These are phyloP conservation scores for Branchinecta sandiegonensis DNA, from an alignment of 2,888 invertebrate species.

Conservation along the genomic window DNA sequence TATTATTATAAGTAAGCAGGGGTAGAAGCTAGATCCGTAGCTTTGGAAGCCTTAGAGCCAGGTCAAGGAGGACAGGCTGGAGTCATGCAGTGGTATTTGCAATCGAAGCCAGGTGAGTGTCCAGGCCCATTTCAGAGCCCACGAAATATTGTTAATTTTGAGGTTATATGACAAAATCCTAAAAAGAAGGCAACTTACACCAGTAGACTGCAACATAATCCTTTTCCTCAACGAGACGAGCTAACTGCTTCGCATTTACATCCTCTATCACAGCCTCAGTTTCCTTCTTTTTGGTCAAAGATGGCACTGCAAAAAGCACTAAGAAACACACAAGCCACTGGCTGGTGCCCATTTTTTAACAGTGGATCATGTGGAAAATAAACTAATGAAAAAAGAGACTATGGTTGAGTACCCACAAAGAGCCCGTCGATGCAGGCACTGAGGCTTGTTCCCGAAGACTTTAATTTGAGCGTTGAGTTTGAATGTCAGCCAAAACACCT, in stretches of 20 bases:
- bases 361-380: too few species aligned
- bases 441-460: not conserved
- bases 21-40: too few species aligned
- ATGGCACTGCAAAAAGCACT: conserved; percentile 33
- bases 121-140: conserved; percentile 6
- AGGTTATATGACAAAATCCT: not conserved
- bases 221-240: conserved; percentile 72
- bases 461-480: conserved; percentile 1
- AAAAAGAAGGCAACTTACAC: conserved; percentile 56
- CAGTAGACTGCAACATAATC: conserved; percentile 90
- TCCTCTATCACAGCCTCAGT: conserved; percentile 58
- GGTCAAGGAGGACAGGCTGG: too few species aligned
- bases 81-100: not conserved
- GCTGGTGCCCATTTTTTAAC: not conserved
- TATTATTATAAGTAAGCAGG: too few species aligned
- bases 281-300: conserved; percentile 36
- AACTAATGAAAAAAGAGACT: not conserved
- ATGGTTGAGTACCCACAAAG: conserved; percentile 12
- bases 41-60: too few species aligned
- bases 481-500: conserved; percentile 8
- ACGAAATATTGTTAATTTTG: not conserved
- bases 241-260: conserved; percentile 81
- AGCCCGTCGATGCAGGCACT: conserved; percentile 1
- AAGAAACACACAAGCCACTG: conserved; percentile 3
- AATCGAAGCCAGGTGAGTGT: not conserved